Conservation (phyloP, 2,113 vertebrate genomes). For the Abramis brama region DNA sequence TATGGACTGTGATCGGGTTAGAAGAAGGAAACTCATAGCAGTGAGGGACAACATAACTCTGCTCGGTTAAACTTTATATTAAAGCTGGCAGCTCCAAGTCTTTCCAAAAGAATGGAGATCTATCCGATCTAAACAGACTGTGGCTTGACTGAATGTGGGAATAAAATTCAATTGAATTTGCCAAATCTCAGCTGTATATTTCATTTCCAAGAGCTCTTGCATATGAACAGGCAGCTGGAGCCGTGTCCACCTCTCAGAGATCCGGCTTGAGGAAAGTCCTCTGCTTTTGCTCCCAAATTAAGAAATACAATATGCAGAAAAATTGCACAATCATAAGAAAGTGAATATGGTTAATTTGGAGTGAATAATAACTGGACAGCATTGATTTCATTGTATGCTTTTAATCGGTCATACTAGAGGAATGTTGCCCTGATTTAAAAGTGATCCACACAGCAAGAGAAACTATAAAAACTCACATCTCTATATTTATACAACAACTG, state of each 20-base stretch:
- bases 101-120: background rate
- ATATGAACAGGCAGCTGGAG: background rate
- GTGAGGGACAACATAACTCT: background rate
- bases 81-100: background rate
- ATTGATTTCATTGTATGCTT: background rate
- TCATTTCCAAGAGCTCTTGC: background rate
- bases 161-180: background rate
- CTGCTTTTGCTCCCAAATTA: background rate
- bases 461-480: background rate
- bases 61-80: no score
- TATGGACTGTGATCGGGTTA: background rate
- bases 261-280: background rate
- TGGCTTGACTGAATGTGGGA: background rate
- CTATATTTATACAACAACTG: background rate
- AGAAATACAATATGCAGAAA: background rate
- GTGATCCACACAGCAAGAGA: background rate
- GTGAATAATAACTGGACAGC: background rate
- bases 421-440: constrained; percentile 14
- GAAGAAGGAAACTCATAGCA: background rate
- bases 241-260: background rate
- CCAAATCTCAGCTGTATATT: background rate
- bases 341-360: background rate
- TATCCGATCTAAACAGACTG: background rate
- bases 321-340: no score
- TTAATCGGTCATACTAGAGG: background rate